Percentiles rank a stretch among this genome's conserved stretches.
Evolutionary conservation across 2,888 invertebrate species (phyloP).

Genomic region (Hybos culiciformis): DNA sequence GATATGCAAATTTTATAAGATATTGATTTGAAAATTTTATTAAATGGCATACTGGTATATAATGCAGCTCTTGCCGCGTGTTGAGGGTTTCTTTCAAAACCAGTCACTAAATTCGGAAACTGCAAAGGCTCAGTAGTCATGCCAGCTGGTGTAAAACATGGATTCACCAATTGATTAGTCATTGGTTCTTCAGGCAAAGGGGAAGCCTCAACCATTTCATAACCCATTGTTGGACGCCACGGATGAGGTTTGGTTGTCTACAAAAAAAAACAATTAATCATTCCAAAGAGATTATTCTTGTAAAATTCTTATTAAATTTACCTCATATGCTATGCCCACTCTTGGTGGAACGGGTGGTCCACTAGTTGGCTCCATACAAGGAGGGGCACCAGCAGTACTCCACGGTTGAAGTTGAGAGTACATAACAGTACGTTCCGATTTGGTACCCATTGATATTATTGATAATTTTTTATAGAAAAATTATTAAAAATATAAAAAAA

Average conservation of each 20-base stretch:
- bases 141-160: conserved; percentile 36
- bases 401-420: conserved; percentile 59
- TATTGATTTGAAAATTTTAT: too few relatives aligned
- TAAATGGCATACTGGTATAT: too few relatives aligned
- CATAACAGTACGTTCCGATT: neutral
- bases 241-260: conserved; percentile 60
- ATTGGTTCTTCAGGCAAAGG: conserved; percentile 55
- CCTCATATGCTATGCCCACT: conserved; percentile 51
- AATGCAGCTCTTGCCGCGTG: conserved; percentile 64
- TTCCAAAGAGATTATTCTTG: neutral
- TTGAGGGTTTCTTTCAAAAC: conserved; percentile 59
- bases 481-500: too few relatives aligned
- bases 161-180: conserved; percentile 60
- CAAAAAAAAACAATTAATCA: neutral
- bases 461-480: too few relatives aligned
- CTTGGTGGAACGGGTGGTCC: conserved; percentile 48
- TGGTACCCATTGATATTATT: too few relatives aligned
- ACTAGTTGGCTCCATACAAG: conserved; percentile 50
- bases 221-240: conserved; percentile 66
- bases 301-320: conserved; percentile 6
- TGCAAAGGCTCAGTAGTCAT: conserved; percentile 57
- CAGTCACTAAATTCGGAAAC: conserved; percentile 62
- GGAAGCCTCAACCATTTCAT: conserved; percentile 60
- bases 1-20: too few relatives aligned
- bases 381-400: conserved; percentile 46